These are phyloP conservation scores for Lithophane socia DNA, from an alignment of 2,888 invertebrate genomes.

Conservation along the genomic window DNA sequence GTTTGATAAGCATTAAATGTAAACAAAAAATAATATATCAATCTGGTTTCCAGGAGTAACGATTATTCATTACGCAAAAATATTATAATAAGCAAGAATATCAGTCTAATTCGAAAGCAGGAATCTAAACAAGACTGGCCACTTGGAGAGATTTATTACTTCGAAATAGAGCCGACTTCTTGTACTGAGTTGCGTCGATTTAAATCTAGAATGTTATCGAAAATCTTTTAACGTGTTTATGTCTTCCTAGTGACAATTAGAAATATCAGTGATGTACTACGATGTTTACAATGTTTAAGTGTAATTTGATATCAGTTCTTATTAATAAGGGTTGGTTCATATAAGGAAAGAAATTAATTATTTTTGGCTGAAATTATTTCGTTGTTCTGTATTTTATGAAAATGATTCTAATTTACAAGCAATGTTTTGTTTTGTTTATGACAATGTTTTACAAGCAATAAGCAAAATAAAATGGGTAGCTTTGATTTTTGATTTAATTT, in stretches of 20 bases:
- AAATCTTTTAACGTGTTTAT: constrained; percentile 59
- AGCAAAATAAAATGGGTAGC: too few relatives aligned
- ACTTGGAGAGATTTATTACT: constrained; percentile 52
- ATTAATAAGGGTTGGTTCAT: constrained; percentile 6
- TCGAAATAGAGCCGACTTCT: constrained; percentile 37
- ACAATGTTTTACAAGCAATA: background rate
- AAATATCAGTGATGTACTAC: constrained; percentile 54
- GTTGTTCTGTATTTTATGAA: background rate
- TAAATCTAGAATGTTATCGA: constrained; percentile 54
- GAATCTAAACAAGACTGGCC: constrained; percentile 56
- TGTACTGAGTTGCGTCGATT: constrained; percentile 45
- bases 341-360: background rate
- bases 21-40: background rate
- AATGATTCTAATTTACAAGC: background rate
- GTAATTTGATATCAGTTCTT: constrained; percentile 40
- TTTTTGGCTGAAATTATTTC: background rate
- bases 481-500: too few relatives aligned
- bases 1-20: too few relatives aligned
- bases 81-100: constrained; percentile 37
- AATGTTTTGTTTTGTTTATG: background rate
- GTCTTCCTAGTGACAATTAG: constrained; percentile 57
- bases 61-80: constrained; percentile 34
- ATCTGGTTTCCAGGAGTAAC: background rate
- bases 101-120: constrained; percentile 53
- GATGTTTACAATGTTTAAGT: constrained; percentile 49